A percentile compares a stretch with the other conserved stretches of the same genome.
These are phyloP conservation scores for Camptogramma bilineatum DNA, from an alignment of 2,888 invertebrate species.

Conservation along the genomic window DNA sequence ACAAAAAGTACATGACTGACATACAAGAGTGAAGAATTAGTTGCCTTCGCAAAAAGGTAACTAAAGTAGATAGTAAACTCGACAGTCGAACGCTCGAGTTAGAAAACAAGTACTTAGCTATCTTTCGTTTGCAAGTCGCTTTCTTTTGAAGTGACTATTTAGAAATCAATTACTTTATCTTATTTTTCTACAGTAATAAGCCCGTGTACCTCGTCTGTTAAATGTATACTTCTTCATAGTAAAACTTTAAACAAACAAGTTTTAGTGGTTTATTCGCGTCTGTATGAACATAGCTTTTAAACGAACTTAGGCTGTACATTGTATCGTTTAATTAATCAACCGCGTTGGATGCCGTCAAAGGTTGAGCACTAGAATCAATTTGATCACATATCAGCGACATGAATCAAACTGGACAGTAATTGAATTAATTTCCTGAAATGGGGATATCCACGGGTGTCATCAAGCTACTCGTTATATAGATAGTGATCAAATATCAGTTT, in stretches of 20 bases:
- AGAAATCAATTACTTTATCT: too few relatives aligned
- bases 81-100: too few relatives aligned
- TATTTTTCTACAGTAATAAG: background rate
- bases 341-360: slow-evolving; percentile 11
- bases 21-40: too few relatives aligned
- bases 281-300: background rate
- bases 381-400: slow-evolving; percentile 17
- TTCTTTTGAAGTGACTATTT: too few relatives aligned
- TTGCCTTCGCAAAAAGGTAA: too few relatives aligned
- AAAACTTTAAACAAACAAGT: too few relatives aligned
- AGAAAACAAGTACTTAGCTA: too few relatives aligned
- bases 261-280: background rate
- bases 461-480: background rate
- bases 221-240: too few relatives aligned
- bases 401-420: slow-evolving; percentile 17
- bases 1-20: too few relatives aligned
- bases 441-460: background rate
- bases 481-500: slow-evolving; percentile 8
- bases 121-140: too few relatives aligned
- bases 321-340: slow-evolving; percentile 19
- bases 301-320: background rate
- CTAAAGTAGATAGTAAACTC: too few relatives aligned
- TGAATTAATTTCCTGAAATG: slow-evolving; percentile 23
- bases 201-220: too few relatives aligned
- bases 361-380: slow-evolving; percentile 11